Conservation (phyloP, 2,888 invertebrate genomes). For the Parnassius apollo region DNA sequence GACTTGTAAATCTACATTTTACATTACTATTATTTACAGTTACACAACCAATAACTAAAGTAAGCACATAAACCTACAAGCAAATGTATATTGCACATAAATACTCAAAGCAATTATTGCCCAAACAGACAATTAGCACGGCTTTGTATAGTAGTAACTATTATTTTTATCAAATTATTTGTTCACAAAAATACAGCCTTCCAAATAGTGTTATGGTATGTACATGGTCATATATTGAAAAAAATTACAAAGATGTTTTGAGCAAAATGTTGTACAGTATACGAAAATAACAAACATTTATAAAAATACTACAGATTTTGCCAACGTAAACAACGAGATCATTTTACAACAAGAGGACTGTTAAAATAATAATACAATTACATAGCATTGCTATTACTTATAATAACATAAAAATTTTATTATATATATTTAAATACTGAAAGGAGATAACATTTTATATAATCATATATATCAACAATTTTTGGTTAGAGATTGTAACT, state of each 20-base stretch:
- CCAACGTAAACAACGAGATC: too few species aligned
- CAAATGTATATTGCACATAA: conserved; percentile 14
- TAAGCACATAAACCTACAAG: conserved; percentile 25
- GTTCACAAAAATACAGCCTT: conserved; percentile 26
- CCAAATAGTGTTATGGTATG: conserved; percentile 17
- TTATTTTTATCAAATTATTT: conserved; percentile 11
- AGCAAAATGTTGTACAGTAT: conserved; percentile 14
- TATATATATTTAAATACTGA: too few species aligned
- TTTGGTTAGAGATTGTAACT: neutral
- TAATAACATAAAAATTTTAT: too few species aligned
- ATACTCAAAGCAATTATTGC: conserved; percentile 16
- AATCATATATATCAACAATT: too few species aligned
- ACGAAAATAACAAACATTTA: too few species aligned
- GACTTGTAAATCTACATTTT: neutral
- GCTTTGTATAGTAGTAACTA: conserved; percentile 1
- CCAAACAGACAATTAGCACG: neutral
- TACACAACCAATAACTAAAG: conserved; percentile 67
- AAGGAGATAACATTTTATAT: too few species aligned
- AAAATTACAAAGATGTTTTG: conserved; percentile 11
- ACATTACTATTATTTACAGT: conserved; percentile 54
- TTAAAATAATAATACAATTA: too few species aligned
- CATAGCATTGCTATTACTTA: too few species aligned
- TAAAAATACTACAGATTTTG: too few species aligned
- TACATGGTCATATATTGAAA: conserved; percentile 8
- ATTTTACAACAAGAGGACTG: too few species aligned